Conservation (phyloP, 2,113 vertebrate species). For the Hypomesus transpacificus region DNA sequence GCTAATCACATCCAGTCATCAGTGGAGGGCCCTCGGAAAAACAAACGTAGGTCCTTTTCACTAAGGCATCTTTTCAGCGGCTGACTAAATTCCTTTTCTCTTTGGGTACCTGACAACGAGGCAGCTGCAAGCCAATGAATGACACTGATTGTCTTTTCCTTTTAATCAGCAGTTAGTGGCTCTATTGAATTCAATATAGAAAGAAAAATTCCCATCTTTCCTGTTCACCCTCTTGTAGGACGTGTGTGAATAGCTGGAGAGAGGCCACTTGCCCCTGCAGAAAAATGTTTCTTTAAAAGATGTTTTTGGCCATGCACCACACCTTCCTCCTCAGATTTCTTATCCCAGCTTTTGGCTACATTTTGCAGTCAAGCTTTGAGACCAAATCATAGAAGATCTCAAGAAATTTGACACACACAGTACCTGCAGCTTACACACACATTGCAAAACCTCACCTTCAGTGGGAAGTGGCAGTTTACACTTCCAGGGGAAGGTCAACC, state of each 20-base stretch:
- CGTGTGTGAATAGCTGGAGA: constrained; percentile 33
- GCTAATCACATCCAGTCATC: constrained; percentile 82
- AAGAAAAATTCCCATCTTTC: constrained; percentile 30
- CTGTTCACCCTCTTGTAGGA: constrained; percentile 24
- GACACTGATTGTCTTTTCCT: constrained; percentile 57
- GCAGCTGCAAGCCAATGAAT: constrained; percentile 86
- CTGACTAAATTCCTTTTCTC: constrained; percentile 51
- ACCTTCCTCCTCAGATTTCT: no score
- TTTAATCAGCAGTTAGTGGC: constrained; percentile 42
- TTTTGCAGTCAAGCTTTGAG: constrained; percentile 14
- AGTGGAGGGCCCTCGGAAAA: constrained; percentile 72
- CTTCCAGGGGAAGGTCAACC: no score
- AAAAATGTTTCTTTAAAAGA: constrained; percentile 15
- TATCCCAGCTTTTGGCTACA: not conserved
- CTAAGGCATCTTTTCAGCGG: constrained; percentile 70
- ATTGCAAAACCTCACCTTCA: constrained; percentile 33
- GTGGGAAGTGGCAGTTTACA: constrained; percentile 16
- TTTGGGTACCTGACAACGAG: constrained; percentile 54
- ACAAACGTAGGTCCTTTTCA: constrained; percentile 67
- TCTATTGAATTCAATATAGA: constrained; percentile 23
- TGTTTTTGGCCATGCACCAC: no score
- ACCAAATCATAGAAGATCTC: constrained; percentile 19
- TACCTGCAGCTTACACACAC: not conserved
- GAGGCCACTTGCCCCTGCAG: constrained; percentile 31
- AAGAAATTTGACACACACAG: constrained; percentile 23